Base-by-base conservation (phyloP, 64 coral and sea anemone species). In the Acropora yongei region DNA sequence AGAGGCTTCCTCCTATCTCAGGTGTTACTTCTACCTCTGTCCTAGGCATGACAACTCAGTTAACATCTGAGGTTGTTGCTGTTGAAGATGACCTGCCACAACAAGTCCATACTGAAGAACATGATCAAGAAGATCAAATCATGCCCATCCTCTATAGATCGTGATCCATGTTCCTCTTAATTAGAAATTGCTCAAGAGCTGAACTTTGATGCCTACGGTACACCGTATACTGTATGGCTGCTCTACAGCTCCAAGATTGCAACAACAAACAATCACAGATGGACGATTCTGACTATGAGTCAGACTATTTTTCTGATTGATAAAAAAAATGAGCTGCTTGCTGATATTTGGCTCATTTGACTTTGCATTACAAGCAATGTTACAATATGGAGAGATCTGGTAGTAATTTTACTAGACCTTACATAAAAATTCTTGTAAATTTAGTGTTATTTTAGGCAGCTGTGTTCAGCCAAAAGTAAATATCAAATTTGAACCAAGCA, bases 221-320 rank as follows among this genome's bases (percentile, higher is more conserved):
- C 30, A 30, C 30, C 30, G 30, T 30, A 30, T 30, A 30, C 30
- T 30, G 30, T 30, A 30, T 82, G 55, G 79, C 79, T 82, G 79
- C 79, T 82, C 79, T 82, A 19, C 55, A 82, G 79, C 55, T 82
- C 41, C 73, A 75, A 75, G 55, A 82, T 43, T 63, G 20, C n/a
- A 19, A 65, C 41, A 57, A 82, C 3, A 44, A 65, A 13, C 19
- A 44, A 2, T 41, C 55, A 57, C 13, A 82, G 9, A 82, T 82
- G 79, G 79, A 42, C 60, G 79, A 82, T 82, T 65, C 53, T 65
- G 79, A 82, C 79, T 82, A 65, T 43, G 53, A 82, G 65, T 82
- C 79, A 65, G 53, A 82, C 79, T 82, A 82, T 82, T 75, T 75
- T 75, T 75, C 40, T 75, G 73, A 75, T 75, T 75, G 40, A 75